phyloP scores from a whole-genome alignment of 2,797 vertebrate species.

The Lutjanus argentimaculatus region DNA sequence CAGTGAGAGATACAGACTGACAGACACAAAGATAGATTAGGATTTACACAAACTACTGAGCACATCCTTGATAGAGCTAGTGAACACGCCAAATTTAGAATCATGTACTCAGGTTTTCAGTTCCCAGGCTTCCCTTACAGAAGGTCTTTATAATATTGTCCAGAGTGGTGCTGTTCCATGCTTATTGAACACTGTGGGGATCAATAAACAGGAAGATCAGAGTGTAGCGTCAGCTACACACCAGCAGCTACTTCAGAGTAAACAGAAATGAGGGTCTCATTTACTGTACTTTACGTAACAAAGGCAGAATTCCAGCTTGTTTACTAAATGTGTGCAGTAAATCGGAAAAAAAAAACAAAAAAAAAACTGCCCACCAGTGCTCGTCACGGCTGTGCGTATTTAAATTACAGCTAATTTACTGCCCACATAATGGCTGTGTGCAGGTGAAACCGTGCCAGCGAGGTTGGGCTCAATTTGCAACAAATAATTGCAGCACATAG shows the following conservation, averaged over 20 bases:
- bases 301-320: constrained; percentile 6
- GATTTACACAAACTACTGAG: constrained; percentile 8
- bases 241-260: too few species aligned
- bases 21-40: constrained; percentile 16
- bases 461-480: constrained; percentile 19
- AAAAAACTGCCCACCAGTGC: background rate
- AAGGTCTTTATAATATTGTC: background rate
- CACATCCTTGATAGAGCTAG: background rate
- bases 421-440: background rate
- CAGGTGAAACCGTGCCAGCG: background rate
- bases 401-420: constrained; percentile 24
- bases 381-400: background rate
- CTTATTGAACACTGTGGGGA: background rate
- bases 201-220: background rate
- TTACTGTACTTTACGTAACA: background rate
- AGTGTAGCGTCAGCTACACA: background rate
- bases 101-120: background rate
- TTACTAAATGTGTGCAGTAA: background rate
- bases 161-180: background rate
- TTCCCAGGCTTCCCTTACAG: background rate
- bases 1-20: constrained; percentile 4
- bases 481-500: constrained; percentile 11
- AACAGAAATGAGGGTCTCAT: background rate
- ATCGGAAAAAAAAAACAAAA: background rate
- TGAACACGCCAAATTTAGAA: background rate